Evolutionary conservation across 2,113 vertebrate species (phyloP).

Genomic region (Podilymbus podiceps): DNA sequence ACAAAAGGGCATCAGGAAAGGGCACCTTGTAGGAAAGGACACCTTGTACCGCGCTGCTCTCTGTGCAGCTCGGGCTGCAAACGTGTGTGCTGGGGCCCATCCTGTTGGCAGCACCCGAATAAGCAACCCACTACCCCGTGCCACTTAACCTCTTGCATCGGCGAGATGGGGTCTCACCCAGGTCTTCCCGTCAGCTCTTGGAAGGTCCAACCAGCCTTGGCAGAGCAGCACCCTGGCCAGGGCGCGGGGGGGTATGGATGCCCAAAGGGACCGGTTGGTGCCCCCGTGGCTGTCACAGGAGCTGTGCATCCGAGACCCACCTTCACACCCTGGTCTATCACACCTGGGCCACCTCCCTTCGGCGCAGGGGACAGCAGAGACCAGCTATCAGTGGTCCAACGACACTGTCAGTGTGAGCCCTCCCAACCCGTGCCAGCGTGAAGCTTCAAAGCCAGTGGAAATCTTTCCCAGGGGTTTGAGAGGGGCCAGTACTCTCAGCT

Average conservation of each 20-base stretch:
- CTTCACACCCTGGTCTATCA: neutral
- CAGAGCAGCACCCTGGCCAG: neutral
- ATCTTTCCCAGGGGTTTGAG: neutral
- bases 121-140: fast-evolving
- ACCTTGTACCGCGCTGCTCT: fast-evolving
- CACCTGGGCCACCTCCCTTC: neutral
- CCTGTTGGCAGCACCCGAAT: neutral
- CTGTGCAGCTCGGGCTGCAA: fast-evolving
- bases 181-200: neutral
- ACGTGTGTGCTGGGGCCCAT: fast-evolving
- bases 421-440: fast-evolving
- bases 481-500: too few relatives aligned
- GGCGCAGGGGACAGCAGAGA: neutral
- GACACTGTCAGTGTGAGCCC: fast-evolving
- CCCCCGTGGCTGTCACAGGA: fast-evolving
- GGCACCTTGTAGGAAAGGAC: neutral
- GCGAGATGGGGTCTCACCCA: fast-evolving
- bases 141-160: fast-evolving
- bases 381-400: neutral
- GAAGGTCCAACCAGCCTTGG: neutral
- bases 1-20: neutral
- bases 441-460: neutral
- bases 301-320: neutral
- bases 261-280: neutral
- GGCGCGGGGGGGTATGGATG: neutral